Evolutionary conservation across 2,888 invertebrate species (phyloP), one percentile per base, ranked within the genome.

Genomic region (Mantis religiosa): DNA sequence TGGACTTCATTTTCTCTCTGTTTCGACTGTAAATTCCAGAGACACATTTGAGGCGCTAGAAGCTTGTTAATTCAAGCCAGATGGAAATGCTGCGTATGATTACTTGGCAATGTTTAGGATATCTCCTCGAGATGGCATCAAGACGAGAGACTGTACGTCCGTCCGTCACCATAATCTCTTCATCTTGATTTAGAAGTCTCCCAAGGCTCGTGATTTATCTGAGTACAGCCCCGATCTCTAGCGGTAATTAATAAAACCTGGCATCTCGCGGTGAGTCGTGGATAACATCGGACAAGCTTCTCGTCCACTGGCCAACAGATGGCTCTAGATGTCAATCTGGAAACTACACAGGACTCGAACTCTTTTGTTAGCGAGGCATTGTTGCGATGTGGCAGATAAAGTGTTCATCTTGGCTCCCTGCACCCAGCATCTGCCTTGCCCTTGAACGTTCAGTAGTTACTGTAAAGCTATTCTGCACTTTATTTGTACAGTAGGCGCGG

Each of bases 161-260:
- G 88, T 88, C 84, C 83, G 83, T 88, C 88, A 81, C 8, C 15
- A 3, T 27, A 41, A 89, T 89, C 89, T 87, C 20, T 71, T 47
- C 28, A 89, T 89, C 89, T 89, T 89, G 89, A 89, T 89, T 89
- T 89, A 89, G 83, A 88, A 87, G 87, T 88, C 85, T 88, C 85
- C 85, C 34, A 82, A 88, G 89, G 86, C 89, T 47, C 87, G 89
- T 89, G 89, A 89, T 89, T 89, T 89, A 89, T 89, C 88, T 81
- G 30, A 86, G 81, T 71, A 28, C 81, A 30, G 86, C 30, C 86
- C 54, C 54, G 71, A 81, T 86, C 86, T 86, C 71, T 86, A 71
- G 86, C 27, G 81, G 86, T 86, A 86, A 86, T 86, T 86, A 86
- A 86, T 86, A 86, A 86, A 86, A 86, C 30, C 28, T 30, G 86